Conservation (phyloP, 2,888 invertebrate species). For the Siphonodentalium dalli region DNA sequence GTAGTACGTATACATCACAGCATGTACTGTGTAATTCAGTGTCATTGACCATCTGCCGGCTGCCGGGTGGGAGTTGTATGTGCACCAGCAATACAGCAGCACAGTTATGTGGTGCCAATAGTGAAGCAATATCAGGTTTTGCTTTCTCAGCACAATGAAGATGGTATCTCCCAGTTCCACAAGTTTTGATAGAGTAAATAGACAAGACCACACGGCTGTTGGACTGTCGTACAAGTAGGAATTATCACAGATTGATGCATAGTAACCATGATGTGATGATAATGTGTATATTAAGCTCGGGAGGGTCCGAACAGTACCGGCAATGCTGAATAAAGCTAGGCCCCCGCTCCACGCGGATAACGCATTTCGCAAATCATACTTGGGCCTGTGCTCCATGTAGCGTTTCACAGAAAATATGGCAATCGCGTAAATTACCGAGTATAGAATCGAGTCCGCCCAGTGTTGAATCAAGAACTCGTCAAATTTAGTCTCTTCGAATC, state of each 20-base stretch:
- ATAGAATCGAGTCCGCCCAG: conserved; percentile 93
- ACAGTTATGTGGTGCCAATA: conserved; percentile 69
- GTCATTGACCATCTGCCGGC: conserved; percentile 65
- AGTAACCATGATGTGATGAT: conserved; percentile 91
- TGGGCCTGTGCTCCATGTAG: conserved; percentile 89
- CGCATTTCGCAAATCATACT: conserved; percentile 80
- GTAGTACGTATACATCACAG: conserved; percentile 69
- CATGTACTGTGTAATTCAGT: conserved; percentile 69
- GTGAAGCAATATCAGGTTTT: conserved; percentile 68
- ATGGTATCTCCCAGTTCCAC: conserved; percentile 80
- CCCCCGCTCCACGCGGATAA: conserved; percentile 91
- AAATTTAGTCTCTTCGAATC: conserved; percentile 88
- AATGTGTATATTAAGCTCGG: conserved; percentile 92
- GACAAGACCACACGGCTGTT: conserved; percentile 96
- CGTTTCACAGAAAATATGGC: conserved; percentile 92
- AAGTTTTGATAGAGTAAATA: conserved; percentile 95
- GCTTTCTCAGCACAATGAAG: conserved; percentile 67
- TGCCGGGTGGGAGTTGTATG: conserved; percentile 59
- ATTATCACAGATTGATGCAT: conserved; percentile 90
- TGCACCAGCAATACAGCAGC: conserved; percentile 67
- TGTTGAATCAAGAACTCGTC: conserved; percentile 95
- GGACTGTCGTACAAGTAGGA: conserved; percentile 73
- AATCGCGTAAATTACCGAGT: conserved; percentile 78
- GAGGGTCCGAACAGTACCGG: conserved; percentile 83
- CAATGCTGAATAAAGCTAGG: conserved; percentile 92